Base-by-base conservation (phyloP, 1,140 invertebrate species). In the Dinoponera quadriceps region DNA sequence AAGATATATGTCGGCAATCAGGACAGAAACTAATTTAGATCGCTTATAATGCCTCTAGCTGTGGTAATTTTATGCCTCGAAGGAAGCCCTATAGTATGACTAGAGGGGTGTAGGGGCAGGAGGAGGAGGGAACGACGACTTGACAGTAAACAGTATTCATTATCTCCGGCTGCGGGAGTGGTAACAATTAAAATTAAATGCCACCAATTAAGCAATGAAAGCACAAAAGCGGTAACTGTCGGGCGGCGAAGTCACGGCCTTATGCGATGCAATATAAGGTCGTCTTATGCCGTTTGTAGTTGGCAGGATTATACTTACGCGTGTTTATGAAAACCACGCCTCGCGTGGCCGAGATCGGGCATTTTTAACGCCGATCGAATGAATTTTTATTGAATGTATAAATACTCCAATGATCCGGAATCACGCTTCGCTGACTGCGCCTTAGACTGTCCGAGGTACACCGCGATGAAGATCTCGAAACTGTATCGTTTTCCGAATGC, bases 261-360 rank as follows among this genome's bases (percentile, higher is more conserved):
- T 2, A 1, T 63, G 5, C 33, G 25, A 62, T 49, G 38, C 38
- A 9, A 9, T 9, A 11, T 44, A 44, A 29, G 44, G 14, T 44
- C 16, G 3, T 75, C 48, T 74, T 29, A 7, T 2, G n/a, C 18
- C 11, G 0, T 33, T 60, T 33, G 27, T 48, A 14, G 14, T 9
- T 5, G 18, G 13, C 9, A 27, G 20, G 18, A 16, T 33, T 18
- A n/a, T 49, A 33, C 11, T 77, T 62, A n/a, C 4, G 49, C 16
- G 29, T 29, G 7, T 38, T 78, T 88, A 49, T 55, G 73, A 74
- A 80, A 90, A 91, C 90, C 89, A 91, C 86, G 83, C 87, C 87
- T 90, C 73, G 84, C 72, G 27, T 49, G 38, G 38, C 38, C 38
- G 38, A 44, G 60, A 44, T 60, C 85, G 59, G 84, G 89, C 89